Evolutionary conservation across 1,140 invertebrate species (phyloP), one percentile per base, ranked within the genome.

Genomic region (Wasmannia auropunctata): DNA sequence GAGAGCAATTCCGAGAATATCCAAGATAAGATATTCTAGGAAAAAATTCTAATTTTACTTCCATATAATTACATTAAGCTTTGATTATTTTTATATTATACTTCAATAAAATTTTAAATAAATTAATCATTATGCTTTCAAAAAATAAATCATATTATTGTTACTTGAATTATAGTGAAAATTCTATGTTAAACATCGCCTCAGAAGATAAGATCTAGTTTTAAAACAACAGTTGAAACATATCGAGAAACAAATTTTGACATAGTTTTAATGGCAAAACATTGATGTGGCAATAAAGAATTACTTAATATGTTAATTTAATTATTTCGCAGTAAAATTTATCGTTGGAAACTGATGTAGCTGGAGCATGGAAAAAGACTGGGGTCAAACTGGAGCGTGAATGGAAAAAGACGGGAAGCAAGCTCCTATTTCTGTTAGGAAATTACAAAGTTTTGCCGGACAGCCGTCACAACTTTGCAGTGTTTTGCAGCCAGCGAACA

Each of bases 381-480:
- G 10, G 22, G 37, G 40, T 46, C 58, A 77, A 77, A 37, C 76
- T 79, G 19, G n/a, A 16, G 16, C 16, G 22, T 19, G 34, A 40
- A 22, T 62, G 37, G 19, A n/a, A 28, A 60, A 63, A 37, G 70
- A 63, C 25, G 16, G 25, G 10, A 8, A 7, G 25, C 60, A 79
- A 79, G 76, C 43, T 69, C 40, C 22, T 58, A n/a, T 14, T 43
- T 56, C 65, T 5, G 37, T 56, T 56, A 56, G 54, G 37, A 83
- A 83, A 83, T 72, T 74, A 58, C 37, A 11, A 72, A 74, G 51
- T 83, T 67, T 80, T 34, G 37, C 22, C n/a, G 67, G 51, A 81
- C 37, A 81, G 51, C 76, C 62, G 43, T 80, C 31, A 49, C 67
- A 70, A 70, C 49, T 81, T 72, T 11, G 79, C n/a, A 8, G 14